These are phyloP conservation scores for Microhierax caerulescens DNA, from an alignment of 2,797 vertebrate genomes.

Conservation along the genomic window DNA sequence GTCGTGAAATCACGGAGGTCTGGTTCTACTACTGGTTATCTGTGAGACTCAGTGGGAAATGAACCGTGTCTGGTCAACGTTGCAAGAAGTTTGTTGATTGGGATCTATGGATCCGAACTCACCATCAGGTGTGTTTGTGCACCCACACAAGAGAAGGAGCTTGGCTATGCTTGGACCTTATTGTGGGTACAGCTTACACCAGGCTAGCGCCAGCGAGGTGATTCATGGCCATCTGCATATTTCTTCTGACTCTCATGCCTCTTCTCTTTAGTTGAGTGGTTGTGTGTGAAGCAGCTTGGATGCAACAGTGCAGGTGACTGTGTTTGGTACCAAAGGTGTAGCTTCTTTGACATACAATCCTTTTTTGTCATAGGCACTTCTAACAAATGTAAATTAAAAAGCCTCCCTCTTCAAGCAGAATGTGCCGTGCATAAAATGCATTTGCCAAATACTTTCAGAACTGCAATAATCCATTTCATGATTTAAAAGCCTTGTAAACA, in stretches of 20 bases:
- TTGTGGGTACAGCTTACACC: not conserved
- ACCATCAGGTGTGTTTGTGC: not conserved
- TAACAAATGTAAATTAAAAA: conserved; percentile 64
- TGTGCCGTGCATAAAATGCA: conserved; percentile 48
- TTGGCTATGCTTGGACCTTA: not conserved
- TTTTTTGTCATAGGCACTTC: not conserved
- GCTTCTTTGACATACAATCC: not conserved
- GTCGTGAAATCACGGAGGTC: not conserved
- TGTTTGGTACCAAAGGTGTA: not conserved
- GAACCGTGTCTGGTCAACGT: not conserved
- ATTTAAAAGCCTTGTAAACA: conserved; percentile 74
- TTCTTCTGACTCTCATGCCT: not conserved
- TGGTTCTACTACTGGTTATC: not conserved
- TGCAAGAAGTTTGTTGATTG: not conserved
- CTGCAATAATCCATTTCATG: conserved; percentile 54
- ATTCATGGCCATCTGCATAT: not conserved
- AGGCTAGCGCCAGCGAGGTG: not conserved
- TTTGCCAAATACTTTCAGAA: conserved; percentile 53
- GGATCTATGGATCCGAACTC: not conserved
- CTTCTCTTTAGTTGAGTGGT: not conserved
- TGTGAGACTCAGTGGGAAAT: not conserved
- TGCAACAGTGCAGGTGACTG: not conserved
- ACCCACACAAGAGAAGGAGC: not conserved
- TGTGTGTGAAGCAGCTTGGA: not conserved
- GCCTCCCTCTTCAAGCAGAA: conserved; percentile 44